Base-by-base conservation (phyloP, 2,113 vertebrate genomes). In the Ochotona curzoniae region DNA sequence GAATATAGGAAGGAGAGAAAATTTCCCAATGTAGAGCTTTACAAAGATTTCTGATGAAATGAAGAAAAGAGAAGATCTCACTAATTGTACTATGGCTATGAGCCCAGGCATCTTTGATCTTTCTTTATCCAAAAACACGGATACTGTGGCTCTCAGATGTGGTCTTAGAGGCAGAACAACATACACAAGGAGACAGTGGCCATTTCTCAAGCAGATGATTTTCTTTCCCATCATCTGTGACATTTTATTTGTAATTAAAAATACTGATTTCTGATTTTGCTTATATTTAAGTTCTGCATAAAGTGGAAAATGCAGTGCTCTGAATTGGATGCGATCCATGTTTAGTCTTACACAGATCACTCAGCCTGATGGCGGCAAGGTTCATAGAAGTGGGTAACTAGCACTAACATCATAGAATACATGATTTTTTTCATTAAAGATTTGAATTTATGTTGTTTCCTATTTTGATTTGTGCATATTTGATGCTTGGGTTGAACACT, bases 271-370 rank as follows among this genome's bases (percentile, higher is more conserved):
- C 60, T 54, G 0, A 18, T 83, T 92, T 78, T 90, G 6, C 73
- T 61, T 67, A 35, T 83, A 38, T 76, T 76, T 93, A 35, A 80
- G 75, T 90, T 92, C 25, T 78, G 54, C 84, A 87, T 54, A 21
- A 89, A 88, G 38, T 71, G 21, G 35, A 44, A 44, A 44, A 44
- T 44, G 61, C 21, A 51, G 11, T 83, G 6, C 35, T 32, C 47
- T 83, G 26, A 70, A 8, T 81, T 67, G 25, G 1, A 11, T 51
- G 47, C 15, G 4, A n/a, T 87, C 44, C 44, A 51, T 51, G 21
- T 51, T 83, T 83, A 32, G 60, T 44, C 28, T 57, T 64, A 90
- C 38, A 35, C 5, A 35, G 11, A 23, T 80, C 64, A 74, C 14
- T 76, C 83, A 89, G 32, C 64, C 57, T 82, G 17, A 14, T 73